phyloP scores from a whole-genome alignment of 2,888 invertebrate species.

The Phaonia tiefii region DNA sequence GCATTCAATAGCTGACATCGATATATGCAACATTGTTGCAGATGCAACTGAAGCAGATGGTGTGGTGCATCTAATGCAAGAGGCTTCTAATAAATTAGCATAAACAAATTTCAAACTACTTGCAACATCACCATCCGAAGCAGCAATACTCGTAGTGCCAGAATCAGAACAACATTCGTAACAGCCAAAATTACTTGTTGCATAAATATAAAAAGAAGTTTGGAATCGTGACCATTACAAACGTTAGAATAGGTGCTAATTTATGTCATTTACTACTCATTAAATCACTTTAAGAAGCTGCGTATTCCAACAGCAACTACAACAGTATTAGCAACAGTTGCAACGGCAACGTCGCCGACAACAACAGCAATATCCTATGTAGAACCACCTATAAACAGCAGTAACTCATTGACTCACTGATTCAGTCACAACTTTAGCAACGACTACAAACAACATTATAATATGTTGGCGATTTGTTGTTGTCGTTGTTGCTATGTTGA shows the following conservation, averaged over 20 bases:
- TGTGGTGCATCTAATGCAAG: slow-evolving; percentile 44
- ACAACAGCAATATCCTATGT: slow-evolving; percentile 4
- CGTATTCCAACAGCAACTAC: slow-evolving; percentile 1
- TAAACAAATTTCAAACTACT: slow-evolving; percentile 65
- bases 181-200: background rate
- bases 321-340: background rate
- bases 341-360: slow-evolving; percentile 19
- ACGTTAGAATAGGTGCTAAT: slow-evolving; percentile 67
- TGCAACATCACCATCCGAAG: slow-evolving; percentile 17
- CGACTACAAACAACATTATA: slow-evolving; percentile 24
- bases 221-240: slow-evolving; percentile 62
- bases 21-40: slow-evolving; percentile 6
- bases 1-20: background rate
- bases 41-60: slow-evolving; percentile 1
- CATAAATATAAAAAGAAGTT: slow-evolving; percentile 36
- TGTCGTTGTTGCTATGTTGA: background rate
- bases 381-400: slow-evolving; percentile 43
- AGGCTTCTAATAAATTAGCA: slow-evolving; percentile 60
- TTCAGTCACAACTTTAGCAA: slow-evolving; percentile 30
- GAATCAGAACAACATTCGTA: background rate
- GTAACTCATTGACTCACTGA: slow-evolving; percentile 42
- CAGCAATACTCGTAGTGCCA: background rate
- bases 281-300: slow-evolving; percentile 56
- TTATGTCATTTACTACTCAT: slow-evolving; percentile 67
- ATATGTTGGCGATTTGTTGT: slow-evolving; percentile 21